A percentile compares a stretch with the other conserved stretches of the same genome.
phyloP scores from a whole-genome alignment of 1,140 invertebrate species.

The Drosophila hydei region DNA sequence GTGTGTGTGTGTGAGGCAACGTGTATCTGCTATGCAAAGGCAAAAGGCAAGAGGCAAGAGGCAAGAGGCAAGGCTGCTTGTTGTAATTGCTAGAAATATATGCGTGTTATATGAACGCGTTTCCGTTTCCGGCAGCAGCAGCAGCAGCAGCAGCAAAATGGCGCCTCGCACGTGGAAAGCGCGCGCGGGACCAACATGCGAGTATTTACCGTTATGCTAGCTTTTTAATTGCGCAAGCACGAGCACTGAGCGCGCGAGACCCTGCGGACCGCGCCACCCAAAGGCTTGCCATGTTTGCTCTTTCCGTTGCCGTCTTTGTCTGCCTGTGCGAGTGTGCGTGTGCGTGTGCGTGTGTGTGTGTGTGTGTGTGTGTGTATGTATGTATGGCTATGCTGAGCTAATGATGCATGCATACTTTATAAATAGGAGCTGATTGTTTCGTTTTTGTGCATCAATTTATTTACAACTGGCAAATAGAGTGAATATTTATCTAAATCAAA shows the following conservation, averaged over 20 bases:
- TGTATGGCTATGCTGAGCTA: conserved; percentile 28
- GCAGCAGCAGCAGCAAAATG: conserved; percentile 25
- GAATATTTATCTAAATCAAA: neutral
- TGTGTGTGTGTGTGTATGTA: neutral
- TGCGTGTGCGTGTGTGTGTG: neutral
- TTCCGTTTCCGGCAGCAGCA: conserved; percentile 49
- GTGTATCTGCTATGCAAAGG: conserved; percentile 40
- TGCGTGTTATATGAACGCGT: conserved; percentile 44
- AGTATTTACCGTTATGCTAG: conserved; percentile 37
- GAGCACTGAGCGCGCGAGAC: neutral
- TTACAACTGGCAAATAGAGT: too few relatives aligned
- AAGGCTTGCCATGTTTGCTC: conserved; percentile 10
- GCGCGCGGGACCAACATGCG: neutral
- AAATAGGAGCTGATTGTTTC: conserved; percentile 12
- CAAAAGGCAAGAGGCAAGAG: neutral
- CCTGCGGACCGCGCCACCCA: neutral
- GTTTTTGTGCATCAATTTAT: neutral
- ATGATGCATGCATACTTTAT: conserved; percentile 47
- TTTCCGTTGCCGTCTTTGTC: neutral
- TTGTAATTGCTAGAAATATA: conserved; percentile 52
- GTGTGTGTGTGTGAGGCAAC: neutral
- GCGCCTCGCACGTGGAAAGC: conserved; percentile 2
- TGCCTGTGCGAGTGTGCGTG: neutral
- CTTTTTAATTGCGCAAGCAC: conserved; percentile 47
- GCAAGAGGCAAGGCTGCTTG: conserved; percentile 9